Percentiles rank a stretch among this genome's conserved stretches.
Conservation (phyloP, 2,888 invertebrate species). For the Copidosoma aretas region DNA sequence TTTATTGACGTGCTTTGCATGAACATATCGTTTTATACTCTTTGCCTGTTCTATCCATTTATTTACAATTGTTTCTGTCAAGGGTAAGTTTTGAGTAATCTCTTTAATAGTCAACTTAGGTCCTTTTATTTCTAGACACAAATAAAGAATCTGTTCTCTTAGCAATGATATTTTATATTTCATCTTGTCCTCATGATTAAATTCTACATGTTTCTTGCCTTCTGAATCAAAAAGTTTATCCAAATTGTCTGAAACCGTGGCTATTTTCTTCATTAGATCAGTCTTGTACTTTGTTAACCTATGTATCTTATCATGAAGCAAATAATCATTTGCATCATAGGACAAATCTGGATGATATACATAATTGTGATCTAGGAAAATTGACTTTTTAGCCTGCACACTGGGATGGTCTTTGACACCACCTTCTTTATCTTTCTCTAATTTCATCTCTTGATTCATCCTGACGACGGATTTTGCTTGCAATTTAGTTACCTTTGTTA, state of each 20-base stretch:
- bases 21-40: neutral
- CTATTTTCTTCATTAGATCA: neutral
- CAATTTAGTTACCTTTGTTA: neutral
- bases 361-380: neutral
- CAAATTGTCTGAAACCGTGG: neutral
- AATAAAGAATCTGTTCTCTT: neutral
- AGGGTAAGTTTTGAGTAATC: neutral
- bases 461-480: neutral
- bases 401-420: neutral
- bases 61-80: neutral
- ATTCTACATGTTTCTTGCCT: neutral
- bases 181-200: neutral
- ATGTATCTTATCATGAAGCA: neutral
- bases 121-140: neutral
- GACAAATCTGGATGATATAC: neutral
- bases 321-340: neutral
- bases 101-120: neutral
- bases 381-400: neutral
- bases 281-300: neutral
- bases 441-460: neutral
- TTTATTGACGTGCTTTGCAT: neutral
- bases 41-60: neutral
- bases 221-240: neutral
- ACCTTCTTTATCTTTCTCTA: neutral
- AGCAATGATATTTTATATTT: neutral